Percentiles rank a stretch among this genome's conserved stretches.
phyloP scores from a whole-genome alignment of 2,797 vertebrate genomes.

The Neosalanx taihuensis region DNA sequence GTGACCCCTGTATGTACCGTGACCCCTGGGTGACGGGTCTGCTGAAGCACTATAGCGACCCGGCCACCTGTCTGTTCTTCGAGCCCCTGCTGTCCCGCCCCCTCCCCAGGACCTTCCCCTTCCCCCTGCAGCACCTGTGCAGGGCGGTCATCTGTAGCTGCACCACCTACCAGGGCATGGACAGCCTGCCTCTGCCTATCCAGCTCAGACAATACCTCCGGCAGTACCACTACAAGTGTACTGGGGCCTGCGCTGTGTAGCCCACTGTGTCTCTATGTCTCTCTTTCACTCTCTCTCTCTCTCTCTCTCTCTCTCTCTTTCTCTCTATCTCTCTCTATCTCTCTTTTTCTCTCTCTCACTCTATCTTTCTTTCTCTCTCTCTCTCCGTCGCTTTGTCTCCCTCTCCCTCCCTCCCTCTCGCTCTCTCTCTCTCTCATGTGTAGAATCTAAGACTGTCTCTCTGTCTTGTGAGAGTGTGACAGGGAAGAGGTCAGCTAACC shows the following conservation, averaged over 20 bases:
- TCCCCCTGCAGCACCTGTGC: slow-evolving; percentile 91
- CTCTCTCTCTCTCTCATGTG: no score
- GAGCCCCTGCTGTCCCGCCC: slow-evolving; percentile 92
- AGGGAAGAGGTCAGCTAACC: no score
- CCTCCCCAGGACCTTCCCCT: slow-evolving; percentile 89
- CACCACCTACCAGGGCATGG: slow-evolving; percentile 88
- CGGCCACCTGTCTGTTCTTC: slow-evolving; percentile 93
- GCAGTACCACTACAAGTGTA: slow-evolving; percentile 93
- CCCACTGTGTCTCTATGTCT: neutral
- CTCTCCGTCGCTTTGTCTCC: no score
- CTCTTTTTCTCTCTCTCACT: neutral
- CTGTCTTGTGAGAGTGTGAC: no score
- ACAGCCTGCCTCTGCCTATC: slow-evolving; percentile 81
- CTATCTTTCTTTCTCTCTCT: neutral
- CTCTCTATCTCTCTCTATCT: no score
- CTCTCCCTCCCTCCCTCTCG: no score
- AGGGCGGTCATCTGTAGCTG: slow-evolving; percentile 88
- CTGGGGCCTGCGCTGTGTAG: slow-evolving; percentile 72
- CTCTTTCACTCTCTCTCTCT: no score
- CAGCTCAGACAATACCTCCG: slow-evolving; percentile 89
- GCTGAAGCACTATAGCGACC: slow-evolving; percentile 92
- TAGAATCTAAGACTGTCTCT: no score
- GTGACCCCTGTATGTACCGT: slow-evolving; percentile 94
- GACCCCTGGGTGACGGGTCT: slow-evolving; percentile 90
- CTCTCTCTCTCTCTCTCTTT: no score